Base-by-base conservation (phyloP, 2,888 invertebrate species). In the Dolichopus griseipennis region DNA sequence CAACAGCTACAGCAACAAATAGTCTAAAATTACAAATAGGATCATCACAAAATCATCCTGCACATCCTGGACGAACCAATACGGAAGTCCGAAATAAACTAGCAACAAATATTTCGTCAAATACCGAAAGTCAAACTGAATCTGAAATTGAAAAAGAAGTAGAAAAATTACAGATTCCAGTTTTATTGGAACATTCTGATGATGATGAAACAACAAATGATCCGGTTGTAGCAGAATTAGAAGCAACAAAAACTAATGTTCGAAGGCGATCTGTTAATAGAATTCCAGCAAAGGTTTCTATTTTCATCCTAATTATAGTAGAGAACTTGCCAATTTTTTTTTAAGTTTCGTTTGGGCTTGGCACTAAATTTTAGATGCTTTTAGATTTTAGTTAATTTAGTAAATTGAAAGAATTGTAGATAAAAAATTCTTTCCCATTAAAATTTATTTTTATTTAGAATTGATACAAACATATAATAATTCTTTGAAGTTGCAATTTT, bases 131-230 rank as follows among this genome's bases (percentile, higher is more conserved):
- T 27, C 27, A 27, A 63, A 5, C 63, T 3, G 15, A 27, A 27
- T 22, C 27, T 15, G 18, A 18, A 33, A 27, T 27, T 10, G 18
- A 22, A 27, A 63, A 22, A 15, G 63, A 12, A 63, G 21, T 12
- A 21, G 27, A 22, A 33, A 22, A 63, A 63, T 27, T 18, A 6
- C 52, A 63, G 10, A 18, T 34, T 20, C 64, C 64, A 18, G 9
- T n/a, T n/a, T 9, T 64, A 52, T 64, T 63, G 15, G 18, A 33
- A 52, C 27, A 64, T 21, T 20, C 41, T 10, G 82, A 82, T 67
- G 81, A 84, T 70, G 83, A 84, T 65, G 84, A 85, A 52, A 37
- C 8, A 37, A 18, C 18, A 18, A 77, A 76, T 1, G 79, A 78
- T 69, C 73, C 75, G 33, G 72, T 76, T 64, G 71, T 75, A 66